phyloP scores from a whole-genome alignment of 2,888 invertebrate genomes.

The Ptilodon capucinus region DNA sequence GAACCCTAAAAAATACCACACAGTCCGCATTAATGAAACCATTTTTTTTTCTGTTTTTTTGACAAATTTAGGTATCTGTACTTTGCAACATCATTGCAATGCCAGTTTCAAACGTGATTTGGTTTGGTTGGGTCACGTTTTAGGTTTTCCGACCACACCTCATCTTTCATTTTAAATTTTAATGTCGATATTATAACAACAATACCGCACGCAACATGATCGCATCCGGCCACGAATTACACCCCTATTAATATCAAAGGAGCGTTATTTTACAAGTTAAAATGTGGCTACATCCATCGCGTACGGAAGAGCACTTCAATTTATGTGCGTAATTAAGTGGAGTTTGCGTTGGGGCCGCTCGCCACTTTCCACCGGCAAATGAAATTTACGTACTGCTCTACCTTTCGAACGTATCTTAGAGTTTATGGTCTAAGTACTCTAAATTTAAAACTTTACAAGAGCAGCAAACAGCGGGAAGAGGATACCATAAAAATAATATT shows the following conservation, averaged over 20 bases:
- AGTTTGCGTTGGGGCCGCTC: conserved; percentile 76
- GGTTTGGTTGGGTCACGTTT: too few species aligned
- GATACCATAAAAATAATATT: too few species aligned
- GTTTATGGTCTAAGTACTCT: conserved; percentile 38
- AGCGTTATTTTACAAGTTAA: conserved; percentile 67
- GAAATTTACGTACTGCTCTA: conserved; percentile 79
- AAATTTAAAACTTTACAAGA: too few species aligned
- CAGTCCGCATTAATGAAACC: too few species aligned
- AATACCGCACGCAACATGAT: background rate
- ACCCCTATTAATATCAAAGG: conserved; percentile 37
- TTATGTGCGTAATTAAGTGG: conserved; percentile 82
- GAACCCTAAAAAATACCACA: too few species aligned
- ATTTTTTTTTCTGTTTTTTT: too few species aligned
- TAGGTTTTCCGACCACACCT: too few species aligned
- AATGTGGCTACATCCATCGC: conserved; percentile 72
- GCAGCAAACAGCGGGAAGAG: too few species aligned
- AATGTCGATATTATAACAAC: background rate
- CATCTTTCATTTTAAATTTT: background rate
- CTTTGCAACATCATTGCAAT: too few species aligned
- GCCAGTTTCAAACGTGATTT: too few species aligned
- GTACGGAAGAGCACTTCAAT: conserved; percentile 76
- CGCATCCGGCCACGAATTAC: conserved; percentile 1
- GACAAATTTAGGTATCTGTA: too few species aligned
- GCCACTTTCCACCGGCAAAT: conserved; percentile 79
- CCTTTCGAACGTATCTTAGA: conserved; percentile 68